Percentiles rank a stretch among this genome's conserved stretches.
Evolutionary conservation across 2,113 vertebrate genomes (phyloP).

Genomic region (Laterallus jamaicensis): DNA sequence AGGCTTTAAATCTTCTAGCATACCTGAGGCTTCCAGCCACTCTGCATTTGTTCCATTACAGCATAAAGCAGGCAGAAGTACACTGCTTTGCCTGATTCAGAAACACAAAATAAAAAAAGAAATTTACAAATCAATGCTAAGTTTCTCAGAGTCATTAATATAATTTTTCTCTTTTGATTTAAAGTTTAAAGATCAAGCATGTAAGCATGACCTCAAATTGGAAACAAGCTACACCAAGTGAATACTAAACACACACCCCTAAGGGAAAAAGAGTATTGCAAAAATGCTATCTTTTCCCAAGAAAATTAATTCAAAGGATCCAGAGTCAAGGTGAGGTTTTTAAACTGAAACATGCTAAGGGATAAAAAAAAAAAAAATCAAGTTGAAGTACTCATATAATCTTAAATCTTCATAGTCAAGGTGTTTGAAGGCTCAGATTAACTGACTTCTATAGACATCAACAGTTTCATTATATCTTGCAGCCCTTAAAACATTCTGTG

Average conservation of each 20-base stretch:
- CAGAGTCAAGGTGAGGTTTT: neutral
- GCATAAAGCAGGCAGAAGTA: neutral
- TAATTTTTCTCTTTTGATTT: neutral
- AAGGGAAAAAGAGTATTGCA: neutral
- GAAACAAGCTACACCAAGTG: neutral
- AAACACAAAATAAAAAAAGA: neutral
- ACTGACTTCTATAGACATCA: neutral
- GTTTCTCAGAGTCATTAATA: neutral
- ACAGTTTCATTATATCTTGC: neutral
- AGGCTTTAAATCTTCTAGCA: neutral
- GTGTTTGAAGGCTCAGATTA: neutral
- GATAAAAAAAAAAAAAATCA: neutral
- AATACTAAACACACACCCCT: neutral
- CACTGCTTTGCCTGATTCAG: neutral
- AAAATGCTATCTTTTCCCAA: neutral
- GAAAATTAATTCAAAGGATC: neutral
- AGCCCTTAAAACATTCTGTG: neutral
- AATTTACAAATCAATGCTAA: neutral
- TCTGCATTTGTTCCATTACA: neutral
- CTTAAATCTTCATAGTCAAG: neutral
- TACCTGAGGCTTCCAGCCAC: neutral
- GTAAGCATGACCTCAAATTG: neutral
- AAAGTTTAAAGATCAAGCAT: neutral
- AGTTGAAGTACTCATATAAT: neutral
- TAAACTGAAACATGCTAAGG: neutral